Conservation (phyloP, 2,797 vertebrate species). For the Hippopotamyrus pictus region DNA sequence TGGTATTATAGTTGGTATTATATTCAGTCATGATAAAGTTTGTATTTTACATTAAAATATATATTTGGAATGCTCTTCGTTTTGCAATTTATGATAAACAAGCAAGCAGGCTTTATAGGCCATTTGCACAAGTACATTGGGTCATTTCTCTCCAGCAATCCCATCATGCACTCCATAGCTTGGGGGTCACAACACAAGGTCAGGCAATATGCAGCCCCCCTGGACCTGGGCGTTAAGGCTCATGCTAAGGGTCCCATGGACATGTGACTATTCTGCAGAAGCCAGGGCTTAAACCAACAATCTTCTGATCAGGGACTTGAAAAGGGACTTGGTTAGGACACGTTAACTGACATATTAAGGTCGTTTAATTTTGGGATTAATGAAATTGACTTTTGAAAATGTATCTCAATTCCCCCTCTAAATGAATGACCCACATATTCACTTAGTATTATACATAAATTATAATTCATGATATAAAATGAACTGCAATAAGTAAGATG, state of each 20-base stretch:
- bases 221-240: background rate
- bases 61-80: background rate
- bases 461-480: background rate
- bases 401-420: background rate
- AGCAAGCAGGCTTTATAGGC: background rate
- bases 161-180: background rate
- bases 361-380: background rate
- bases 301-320: background rate
- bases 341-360: background rate
- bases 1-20: background rate
- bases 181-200: background rate
- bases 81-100: background rate
- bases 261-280: background rate
- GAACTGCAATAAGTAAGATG: background rate
- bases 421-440: background rate
- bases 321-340: background rate
- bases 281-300: background rate
- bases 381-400: background rate
- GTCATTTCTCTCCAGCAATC: background rate
- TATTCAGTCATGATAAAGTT: background rate
- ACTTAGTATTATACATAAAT: background rate
- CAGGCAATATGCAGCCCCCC: background rate
- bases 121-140: background rate
- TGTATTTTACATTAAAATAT: background rate
- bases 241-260: background rate